These are phyloP conservation scores for Formica exsecta DNA, from an alignment of 1,140 invertebrate genomes.

Conservation along the genomic window DNA sequence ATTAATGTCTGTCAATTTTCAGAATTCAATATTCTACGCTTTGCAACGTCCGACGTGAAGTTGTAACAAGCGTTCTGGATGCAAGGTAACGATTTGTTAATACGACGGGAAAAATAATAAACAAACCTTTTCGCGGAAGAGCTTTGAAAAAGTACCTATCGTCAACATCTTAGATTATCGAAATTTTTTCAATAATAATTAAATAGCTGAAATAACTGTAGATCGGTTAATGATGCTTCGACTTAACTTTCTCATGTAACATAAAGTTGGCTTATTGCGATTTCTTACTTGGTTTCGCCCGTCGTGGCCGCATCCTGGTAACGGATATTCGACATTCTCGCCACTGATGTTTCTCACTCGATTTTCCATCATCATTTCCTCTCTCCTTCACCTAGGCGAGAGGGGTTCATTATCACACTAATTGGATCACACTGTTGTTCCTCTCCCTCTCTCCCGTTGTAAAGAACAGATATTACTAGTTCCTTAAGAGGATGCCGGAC, in stretches of 20 bases:
- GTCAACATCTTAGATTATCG: background rate
- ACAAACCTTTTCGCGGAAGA: background rate
- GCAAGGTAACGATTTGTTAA: constrained; percentile 30
- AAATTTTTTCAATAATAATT: background rate
- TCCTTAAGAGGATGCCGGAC: too few relatives aligned
- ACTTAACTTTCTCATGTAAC: constrained; percentile 60
- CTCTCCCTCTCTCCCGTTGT: background rate
- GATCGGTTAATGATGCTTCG: constrained; percentile 68
- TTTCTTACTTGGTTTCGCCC: constrained; percentile 56
- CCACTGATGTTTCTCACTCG: constrained; percentile 25
- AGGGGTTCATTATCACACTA: constrained; percentile 25
- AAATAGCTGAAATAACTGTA: constrained; percentile 49
- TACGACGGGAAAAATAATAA: constrained; percentile 30
- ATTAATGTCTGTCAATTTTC: constrained; percentile 65
- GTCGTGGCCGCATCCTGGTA: background rate
- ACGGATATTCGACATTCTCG: constrained; percentile 44
- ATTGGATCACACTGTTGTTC: constrained; percentile 44
- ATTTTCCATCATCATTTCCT: background rate
- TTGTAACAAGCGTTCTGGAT: constrained; percentile 26
- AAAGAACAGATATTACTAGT: constrained; percentile 40
- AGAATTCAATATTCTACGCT: constrained; percentile 60
- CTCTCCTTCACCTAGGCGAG: background rate
- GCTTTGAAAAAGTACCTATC: background rate
- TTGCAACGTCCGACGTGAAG: constrained; percentile 23
- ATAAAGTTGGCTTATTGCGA: constrained; percentile 70